Conservation (phyloP, 2,113 vertebrate species). For the Daubentonia madagascariensis region DNA sequence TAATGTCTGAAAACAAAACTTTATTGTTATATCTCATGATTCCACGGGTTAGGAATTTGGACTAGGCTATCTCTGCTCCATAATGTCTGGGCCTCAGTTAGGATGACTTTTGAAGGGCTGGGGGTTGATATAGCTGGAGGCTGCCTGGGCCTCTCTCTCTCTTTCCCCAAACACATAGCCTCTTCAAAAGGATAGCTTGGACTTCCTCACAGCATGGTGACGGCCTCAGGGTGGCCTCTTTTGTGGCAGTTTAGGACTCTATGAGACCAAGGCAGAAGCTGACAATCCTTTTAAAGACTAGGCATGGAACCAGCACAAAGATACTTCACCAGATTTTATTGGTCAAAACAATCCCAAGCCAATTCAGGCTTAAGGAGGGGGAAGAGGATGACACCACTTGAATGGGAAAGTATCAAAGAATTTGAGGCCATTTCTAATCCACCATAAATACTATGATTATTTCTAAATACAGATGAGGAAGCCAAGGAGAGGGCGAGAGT, state of each 20-base stretch:
- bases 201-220: background rate
- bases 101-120: background rate
- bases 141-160: background rate
- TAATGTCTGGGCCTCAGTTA: background rate
- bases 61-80: background rate
- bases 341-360: background rate
- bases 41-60: background rate
- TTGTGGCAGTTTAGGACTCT: background rate
- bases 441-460: background rate
- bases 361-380: background rate
- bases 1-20: background rate
- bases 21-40: background rate
- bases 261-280: background rate
- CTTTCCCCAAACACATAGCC: background rate
- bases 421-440: background rate
- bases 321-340: background rate
- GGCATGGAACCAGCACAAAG: background rate
- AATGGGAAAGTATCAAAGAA: background rate
- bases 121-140: background rate
- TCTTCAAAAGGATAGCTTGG: background rate
- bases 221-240: background rate
- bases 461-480: background rate
- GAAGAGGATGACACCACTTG: background rate
- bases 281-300: background rate
- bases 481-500: background rate